Conservation (phyloP, 2,888 invertebrate species). For the Minunthozetes semirufus region DNA sequence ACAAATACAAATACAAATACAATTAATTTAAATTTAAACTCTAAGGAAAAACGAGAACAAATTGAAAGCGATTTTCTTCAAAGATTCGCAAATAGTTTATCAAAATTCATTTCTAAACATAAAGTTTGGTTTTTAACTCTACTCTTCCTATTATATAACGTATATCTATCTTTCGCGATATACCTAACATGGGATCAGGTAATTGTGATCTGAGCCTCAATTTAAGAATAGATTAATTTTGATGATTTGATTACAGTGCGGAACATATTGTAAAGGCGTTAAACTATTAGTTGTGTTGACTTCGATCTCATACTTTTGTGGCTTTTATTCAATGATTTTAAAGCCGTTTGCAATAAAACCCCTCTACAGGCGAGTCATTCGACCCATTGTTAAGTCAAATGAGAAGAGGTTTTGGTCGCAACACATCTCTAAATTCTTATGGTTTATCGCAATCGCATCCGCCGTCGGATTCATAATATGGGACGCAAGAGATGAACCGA, state of each 20-base stretch:
- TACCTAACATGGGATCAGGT: constrained; percentile 24
- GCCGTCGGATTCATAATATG: constrained; percentile 32
- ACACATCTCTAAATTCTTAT: constrained; percentile 19
- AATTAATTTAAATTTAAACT: background rate
- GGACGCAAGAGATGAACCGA: constrained; percentile 27
- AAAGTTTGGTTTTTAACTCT: background rate
- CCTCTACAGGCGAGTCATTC: background rate
- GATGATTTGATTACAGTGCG: background rate
- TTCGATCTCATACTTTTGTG: constrained; percentile 53
- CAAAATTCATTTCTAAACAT: background rate
- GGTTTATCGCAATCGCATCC: background rate
- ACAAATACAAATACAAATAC: too few species aligned
- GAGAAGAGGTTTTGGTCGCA: background rate
- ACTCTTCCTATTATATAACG: background rate
- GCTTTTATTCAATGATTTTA: constrained; percentile 30
- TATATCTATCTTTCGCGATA: constrained; percentile 3
- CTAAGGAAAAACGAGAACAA: background rate
- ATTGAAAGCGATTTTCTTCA: background rate
- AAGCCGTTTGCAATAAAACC: constrained; percentile 27
- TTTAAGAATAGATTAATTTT: background rate
- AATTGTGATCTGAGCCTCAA: background rate
- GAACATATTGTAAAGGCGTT: constrained; percentile 59
- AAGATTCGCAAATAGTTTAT: background rate
- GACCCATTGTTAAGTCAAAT: background rate
- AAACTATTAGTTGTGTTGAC: constrained; percentile 64